Evolutionary conservation across 2,888 invertebrate genomes (phyloP).

Genomic region (Zygogramma bicolorata): DNA sequence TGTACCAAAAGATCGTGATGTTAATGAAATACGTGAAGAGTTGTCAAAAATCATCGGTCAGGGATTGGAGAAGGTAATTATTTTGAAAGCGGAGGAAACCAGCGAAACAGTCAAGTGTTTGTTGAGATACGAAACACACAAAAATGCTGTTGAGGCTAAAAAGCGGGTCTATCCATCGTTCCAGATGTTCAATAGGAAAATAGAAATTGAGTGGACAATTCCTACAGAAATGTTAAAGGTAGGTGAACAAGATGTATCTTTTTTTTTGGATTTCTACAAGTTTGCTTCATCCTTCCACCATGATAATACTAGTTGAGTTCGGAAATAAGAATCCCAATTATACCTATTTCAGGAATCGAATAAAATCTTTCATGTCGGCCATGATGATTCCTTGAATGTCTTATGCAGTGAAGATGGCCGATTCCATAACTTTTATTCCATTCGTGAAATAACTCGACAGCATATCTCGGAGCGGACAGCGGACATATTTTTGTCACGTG

Average conservation of each 20-base stretch:
- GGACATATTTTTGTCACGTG: too few relatives aligned
- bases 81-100: constrained; percentile 17
- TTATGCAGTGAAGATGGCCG: too few relatives aligned
- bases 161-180: constrained; percentile 46
- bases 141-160: constrained; percentile 47
- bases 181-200: constrained; percentile 33
- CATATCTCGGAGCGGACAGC: too few relatives aligned
- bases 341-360: too few relatives aligned
- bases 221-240: constrained; percentile 43
- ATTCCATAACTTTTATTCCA: too few relatives aligned
- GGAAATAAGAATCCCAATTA: too few relatives aligned
- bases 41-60: constrained; percentile 36
- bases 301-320: too few relatives aligned
- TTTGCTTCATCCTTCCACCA: too few relatives aligned
- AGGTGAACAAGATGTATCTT: constrained; percentile 20
- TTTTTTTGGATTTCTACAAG: neutral
- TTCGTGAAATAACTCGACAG: too few relatives aligned
- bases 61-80: constrained; percentile 34
- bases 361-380: too few relatives aligned
- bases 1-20: constrained; percentile 18
- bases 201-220: constrained; percentile 49
- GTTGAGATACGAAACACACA: constrained; percentile 49
- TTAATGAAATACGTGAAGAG: constrained; percentile 23
- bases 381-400: too few relatives aligned
- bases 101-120: constrained; percentile 35